These are phyloP conservation scores for Stegophylla sp. DNA, from an alignment of 2,888 invertebrate species.

Conservation along the genomic window DNA sequence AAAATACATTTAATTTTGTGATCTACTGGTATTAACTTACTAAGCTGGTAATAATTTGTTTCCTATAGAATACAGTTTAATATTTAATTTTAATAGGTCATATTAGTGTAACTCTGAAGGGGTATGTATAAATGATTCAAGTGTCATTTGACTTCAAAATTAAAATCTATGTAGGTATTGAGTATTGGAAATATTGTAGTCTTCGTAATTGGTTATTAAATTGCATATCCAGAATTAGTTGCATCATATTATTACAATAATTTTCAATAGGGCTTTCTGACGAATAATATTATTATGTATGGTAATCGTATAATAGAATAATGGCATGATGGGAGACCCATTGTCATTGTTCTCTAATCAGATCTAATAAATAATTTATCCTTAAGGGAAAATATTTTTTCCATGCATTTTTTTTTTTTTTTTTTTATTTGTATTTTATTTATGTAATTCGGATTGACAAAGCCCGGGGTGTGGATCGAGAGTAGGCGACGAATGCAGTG, in stretches of 20 bases:
- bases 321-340: not conserved
- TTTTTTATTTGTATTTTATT: conserved; percentile 26
- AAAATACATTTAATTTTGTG: no score
- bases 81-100: no score
- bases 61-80: no score
- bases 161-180: not conserved
- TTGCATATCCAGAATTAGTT: conserved; percentile 12
- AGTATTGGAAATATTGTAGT: conserved; percentile 15
- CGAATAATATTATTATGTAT: conserved; percentile 20
- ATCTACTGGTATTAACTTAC: no score
- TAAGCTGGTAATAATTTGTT: no score
- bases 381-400: conserved; percentile 31
- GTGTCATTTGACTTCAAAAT: not conserved
- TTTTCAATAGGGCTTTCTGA: conserved; percentile 28
- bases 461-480: conserved; percentile 49
- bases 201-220: conserved; percentile 4
- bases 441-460: conserved; percentile 42
- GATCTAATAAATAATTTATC: conserved; percentile 42
- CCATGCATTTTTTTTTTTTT: conserved; percentile 8
- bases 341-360: conserved; percentile 29
- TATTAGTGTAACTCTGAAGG: no score
- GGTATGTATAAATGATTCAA: not conserved
- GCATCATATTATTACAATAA: conserved; percentile 24
- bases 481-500: conserved; percentile 55
- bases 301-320: conserved; percentile 20